Evolutionary conservation across 1,140 invertebrate genomes (phyloP), one percentile per base, ranked within the genome.

Genomic region (Panulirus ornatus): DNA sequence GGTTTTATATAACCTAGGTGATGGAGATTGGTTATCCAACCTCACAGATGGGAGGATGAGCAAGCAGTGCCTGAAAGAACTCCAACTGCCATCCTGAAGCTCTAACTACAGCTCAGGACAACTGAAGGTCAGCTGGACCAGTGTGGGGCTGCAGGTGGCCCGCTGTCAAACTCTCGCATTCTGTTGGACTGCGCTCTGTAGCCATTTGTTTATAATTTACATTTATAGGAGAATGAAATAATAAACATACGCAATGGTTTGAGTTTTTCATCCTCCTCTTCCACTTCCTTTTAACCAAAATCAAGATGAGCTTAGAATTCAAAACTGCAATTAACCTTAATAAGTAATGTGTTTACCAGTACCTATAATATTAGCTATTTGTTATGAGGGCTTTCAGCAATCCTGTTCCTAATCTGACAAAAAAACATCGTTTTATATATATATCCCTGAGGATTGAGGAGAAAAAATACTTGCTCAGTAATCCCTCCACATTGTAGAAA

Each of bases 211-310:
- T 89, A 89, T 89, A 75, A 89, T 89, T 89, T 89, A 83, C 70
- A 89, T 89, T 89, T 89, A 89, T 89, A 89, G 79, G 71, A 89
- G 88, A 79, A 89, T 84, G 88, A 89, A 89, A 89, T 89, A 89
- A 83, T 89, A 89, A 42, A 83, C 79, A 83, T 89, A 89, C 76
- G 88, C 88, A 89, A 89, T 84, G 88, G 71, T 47, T 78, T 66
- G 54, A 27, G 71, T 89, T 51, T 58, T 89, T 89, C 44, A 83
- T 58, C 34, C n/a, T 84, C 42, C 42, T 42, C 30, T 22, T 0
- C n/a, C n/a, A n/a, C n/a, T n/a, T n/a, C n/a, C n/a, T n/a, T n/a
- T n/a, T n/a, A n/a, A n/a, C n/a, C n/a, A n/a, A n/a, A n/a, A n/a
- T n/a, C n/a, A n/a, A n/a, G n/a, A n/a, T n/a, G n/a, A n/a, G n/a